A percentile compares a stretch with the other conserved stretches of the same genome.
These are phyloP conservation scores for Mesoligia furuncula DNA, from an alignment of 2,888 invertebrate genomes.

Conservation along the genomic window DNA sequence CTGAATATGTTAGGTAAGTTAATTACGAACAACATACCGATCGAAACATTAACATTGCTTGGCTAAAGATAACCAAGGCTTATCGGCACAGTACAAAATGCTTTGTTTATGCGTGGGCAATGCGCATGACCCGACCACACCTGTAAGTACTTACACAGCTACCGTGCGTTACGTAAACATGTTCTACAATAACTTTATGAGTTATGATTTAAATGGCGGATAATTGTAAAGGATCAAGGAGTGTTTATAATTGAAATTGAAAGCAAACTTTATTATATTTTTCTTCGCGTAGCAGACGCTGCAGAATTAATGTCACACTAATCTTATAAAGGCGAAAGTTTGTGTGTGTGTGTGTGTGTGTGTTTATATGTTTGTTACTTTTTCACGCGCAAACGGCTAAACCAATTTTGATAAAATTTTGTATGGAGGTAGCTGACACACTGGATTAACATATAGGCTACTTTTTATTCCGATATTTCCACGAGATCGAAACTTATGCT, in stretches of 20 bases:
- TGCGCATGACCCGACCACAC: slow-evolving; percentile 31
- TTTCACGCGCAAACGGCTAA: no score
- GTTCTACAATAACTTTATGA: neutral
- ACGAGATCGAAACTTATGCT: no score
- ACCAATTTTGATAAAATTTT: no score
- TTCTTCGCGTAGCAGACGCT: neutral
- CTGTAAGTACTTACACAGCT: slow-evolving; percentile 8
- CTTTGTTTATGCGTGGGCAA: slow-evolving; percentile 33
- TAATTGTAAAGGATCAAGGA: neutral
- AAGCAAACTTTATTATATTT: neutral
- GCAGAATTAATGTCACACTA: neutral
- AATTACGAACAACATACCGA: neutral
- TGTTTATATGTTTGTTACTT: no score
- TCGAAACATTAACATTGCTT: neutral
- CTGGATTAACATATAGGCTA: no score
- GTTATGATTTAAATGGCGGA: neutral
- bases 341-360: no score
- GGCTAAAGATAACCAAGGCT: slow-evolving; percentile 22
- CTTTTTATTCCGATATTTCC: no score
- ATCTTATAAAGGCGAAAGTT: no score
- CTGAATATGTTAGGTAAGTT: neutral
- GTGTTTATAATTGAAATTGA: neutral
- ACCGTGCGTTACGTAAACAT: neutral
- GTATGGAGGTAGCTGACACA: no score
- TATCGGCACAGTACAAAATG: slow-evolving; percentile 31